Percentiles rank a stretch among this genome's conserved stretches.
Conservation (phyloP, 2,888 invertebrate species). For the Ochropleura leucogaster region DNA sequence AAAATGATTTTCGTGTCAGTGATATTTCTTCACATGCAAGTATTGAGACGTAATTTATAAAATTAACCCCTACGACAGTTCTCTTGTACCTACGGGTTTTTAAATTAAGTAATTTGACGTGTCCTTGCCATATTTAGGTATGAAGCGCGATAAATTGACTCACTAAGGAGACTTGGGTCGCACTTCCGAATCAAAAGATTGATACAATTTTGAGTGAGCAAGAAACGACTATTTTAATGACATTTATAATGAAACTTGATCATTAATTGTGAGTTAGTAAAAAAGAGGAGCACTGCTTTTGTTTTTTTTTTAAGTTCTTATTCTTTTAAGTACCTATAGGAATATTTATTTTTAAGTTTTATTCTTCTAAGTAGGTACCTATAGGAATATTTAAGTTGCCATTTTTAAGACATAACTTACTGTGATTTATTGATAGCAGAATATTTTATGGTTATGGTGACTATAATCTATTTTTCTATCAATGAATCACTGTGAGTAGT, state of each 20-base stretch:
- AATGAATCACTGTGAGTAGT: conserved; percentile 33
- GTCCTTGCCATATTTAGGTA: not conserved
- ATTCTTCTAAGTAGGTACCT: not conserved
- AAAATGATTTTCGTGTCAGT: not conserved
- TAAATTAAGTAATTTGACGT: not conserved
- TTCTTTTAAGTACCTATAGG: not conserved
- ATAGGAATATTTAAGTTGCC: not conserved
- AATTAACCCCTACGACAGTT: not conserved
- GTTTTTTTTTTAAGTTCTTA: not conserved
- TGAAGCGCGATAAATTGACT: not conserved
- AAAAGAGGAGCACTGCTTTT: not conserved
- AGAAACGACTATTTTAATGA: not conserved
- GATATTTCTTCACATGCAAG: not conserved
- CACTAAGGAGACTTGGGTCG: not conserved
- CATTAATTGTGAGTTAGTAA: not conserved
- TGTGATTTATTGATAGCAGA: too few relatives aligned
- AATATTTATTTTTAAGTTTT: not conserved
- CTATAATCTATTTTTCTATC: conserved; percentile 10
- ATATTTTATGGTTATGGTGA: not conserved
- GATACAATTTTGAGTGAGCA: not conserved
- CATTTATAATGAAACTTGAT: not conserved
- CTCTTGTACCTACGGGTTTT: not conserved
- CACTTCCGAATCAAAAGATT: not conserved
- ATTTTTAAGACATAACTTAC: too few relatives aligned
- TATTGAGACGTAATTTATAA: not conserved